Conservation (phyloP, 2,888 invertebrate species). For the Metallyticus violacea region DNA sequence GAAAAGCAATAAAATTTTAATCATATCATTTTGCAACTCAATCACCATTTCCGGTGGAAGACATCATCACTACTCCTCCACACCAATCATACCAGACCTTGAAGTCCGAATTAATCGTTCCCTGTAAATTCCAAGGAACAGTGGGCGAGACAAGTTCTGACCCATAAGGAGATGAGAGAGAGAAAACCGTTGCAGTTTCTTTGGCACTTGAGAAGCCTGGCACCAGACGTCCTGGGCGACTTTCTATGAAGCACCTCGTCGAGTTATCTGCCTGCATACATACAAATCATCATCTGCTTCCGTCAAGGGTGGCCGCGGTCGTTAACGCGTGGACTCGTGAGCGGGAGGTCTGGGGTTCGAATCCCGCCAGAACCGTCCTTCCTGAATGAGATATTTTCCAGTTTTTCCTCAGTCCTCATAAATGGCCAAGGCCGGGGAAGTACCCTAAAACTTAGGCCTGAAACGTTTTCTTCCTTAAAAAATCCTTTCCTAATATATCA, state of each 20-base stretch:
- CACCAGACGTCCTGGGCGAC: background rate
- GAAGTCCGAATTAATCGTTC: background rate
- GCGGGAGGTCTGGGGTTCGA: no score
- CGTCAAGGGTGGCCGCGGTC: background rate
- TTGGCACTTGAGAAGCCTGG: background rate
- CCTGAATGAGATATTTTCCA: no score
- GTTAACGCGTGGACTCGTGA: no score
- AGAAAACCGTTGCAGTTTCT: background rate
- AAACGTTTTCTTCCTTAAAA: no score
- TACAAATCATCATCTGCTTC: background rate
- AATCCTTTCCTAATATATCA: no score
- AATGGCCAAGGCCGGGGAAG: no score
- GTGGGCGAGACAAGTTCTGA: background rate
- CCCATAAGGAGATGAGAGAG: background rate
- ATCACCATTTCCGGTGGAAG: background rate
- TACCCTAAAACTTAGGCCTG: no score
- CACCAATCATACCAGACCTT: background rate
- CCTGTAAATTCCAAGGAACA: background rate
- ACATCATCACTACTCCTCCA: background rate
- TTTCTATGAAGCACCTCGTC: background rate
- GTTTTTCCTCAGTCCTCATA: no score
- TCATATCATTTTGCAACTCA: background rate
- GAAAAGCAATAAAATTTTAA: background rate
- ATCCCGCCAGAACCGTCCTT: no score
- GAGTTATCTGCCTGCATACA: background rate